Base-by-base conservation (phyloP, 2,888 invertebrate species). In the Podotricha telesiphe region DNA sequence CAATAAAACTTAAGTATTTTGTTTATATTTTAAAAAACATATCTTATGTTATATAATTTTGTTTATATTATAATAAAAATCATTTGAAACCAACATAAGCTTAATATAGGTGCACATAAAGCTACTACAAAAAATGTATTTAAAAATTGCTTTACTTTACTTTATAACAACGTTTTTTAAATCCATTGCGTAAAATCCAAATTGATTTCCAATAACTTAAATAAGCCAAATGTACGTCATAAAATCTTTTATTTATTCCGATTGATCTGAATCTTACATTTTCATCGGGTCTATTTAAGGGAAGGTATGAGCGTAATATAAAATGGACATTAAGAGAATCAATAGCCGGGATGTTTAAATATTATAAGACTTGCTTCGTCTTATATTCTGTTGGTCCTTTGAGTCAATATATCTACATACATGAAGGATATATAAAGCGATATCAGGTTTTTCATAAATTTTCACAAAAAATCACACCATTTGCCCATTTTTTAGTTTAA, bases 161-260 rank as follows among this genome's bases (percentile, higher is more conserved):
- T 37, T 6, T 8, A 37, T 8, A 37, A 37, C 8, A 10, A 37
- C 10, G 10, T 10, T 37, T 28, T 6, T 2, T 6, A 28, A 28
- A 28, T 28, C 28, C 2, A 28, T 28, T 28, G 2, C 10, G 7
- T 7, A 55, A 55, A 34, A 34, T 55, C 17, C 53, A 53, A 53
- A 53, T 53, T 28, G 10, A 28, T 55, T 17, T 55, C 53, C 34
- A 55, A 34, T 34, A 34, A 55, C 53, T 34, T 28, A 55, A 55
- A n/a, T n/a, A n/a, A 55, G 10, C 11, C 17, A 34, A 55, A 55
- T 42, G 42, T 42, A 42, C 53, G 34, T 55, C 17, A 55, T 34
- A 55, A 55, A 55, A 55, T 55, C 53, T 34, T 55, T 55, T 55
- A n/a, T n/a, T n/a, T n/a, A 55, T 55, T 55, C 34, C 17, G 55